Conservation (phyloP, 2,888 invertebrate species). For the Fragum sueziense region DNA sequence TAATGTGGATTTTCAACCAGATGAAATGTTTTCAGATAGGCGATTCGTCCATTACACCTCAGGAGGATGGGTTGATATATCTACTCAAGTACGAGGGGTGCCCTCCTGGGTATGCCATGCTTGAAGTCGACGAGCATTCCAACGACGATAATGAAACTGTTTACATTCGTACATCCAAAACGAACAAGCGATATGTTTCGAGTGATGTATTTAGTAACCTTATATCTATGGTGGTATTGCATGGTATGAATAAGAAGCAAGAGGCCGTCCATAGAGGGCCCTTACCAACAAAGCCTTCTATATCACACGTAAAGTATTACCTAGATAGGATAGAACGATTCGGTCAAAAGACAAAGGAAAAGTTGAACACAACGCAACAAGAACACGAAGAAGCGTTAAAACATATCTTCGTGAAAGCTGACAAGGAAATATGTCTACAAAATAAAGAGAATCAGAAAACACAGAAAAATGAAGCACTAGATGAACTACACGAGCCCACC, state of each 20-base stretch:
- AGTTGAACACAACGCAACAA: not conserved
- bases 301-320: not conserved
- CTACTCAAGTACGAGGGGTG: not conserved
- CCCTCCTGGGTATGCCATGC: not conserved
- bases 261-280: not conserved
- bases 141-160: not conserved
- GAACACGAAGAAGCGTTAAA: not conserved
- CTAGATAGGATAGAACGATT: not conserved
- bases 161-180: not conserved
- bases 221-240: not conserved
- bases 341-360: not conserved
- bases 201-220: not conserved
- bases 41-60: not conserved
- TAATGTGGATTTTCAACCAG: not conserved
- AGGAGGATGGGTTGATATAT: not conserved
- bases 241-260: not conserved
- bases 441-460: not conserved
- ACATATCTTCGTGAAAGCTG: not conserved
- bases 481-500: not conserved
- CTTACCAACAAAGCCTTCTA: not conserved
- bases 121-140: not conserved
- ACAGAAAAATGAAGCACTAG: not conserved
- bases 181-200: not conserved
- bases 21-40: not conserved
- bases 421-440: not conserved